phyloP scores from a whole-genome alignment of 2,888 invertebrate genomes.

The Ichneumoninae sp. region DNA sequence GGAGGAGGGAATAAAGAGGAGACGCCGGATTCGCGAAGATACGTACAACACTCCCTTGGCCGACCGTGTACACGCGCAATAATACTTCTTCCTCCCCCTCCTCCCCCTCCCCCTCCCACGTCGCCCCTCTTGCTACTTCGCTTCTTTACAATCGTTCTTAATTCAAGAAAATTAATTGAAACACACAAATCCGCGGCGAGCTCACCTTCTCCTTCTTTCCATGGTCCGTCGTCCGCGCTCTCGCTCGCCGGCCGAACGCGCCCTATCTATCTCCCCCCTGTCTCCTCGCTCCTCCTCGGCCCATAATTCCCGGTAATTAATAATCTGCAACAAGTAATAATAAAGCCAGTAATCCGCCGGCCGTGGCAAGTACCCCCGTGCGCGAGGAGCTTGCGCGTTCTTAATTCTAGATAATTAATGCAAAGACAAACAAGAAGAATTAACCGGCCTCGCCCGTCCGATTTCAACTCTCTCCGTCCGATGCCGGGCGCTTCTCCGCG shows the following conservation, averaged over 20 bases:
- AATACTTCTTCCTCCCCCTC: conserved; percentile 24
- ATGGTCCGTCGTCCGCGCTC: conserved; percentile 66
- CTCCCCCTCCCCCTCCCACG: too few species aligned
- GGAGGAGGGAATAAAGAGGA: conserved; percentile 27
- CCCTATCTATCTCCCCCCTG: conserved; percentile 34
- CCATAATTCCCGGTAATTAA: conserved; percentile 83
- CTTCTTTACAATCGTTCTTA: conserved; percentile 76
- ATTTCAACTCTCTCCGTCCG: conserved; percentile 59
- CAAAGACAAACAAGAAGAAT: conserved; percentile 84
- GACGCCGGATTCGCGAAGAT: conserved; percentile 23
- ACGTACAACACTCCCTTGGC: background rate
- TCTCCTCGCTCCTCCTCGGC: conserved; percentile 52
- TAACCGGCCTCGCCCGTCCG: conserved; percentile 69
- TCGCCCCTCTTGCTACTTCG: conserved; percentile 6
- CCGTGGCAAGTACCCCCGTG: conserved; percentile 73
- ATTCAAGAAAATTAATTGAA: conserved; percentile 82
- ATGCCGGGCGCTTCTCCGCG: conserved; percentile 14
- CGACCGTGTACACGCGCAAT: conserved; percentile 37
- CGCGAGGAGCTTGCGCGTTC: conserved; percentile 75
- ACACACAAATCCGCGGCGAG: conserved; percentile 77
- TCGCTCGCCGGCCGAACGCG: conserved; percentile 49
- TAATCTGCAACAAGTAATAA: conserved; percentile 84
- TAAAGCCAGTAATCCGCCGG: conserved; percentile 83
- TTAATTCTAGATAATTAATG: conserved; percentile 84
- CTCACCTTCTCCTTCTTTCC: conserved; percentile 70